Conservation (phyloP, 2,888 invertebrate species). For the Papilio protenor region DNA sequence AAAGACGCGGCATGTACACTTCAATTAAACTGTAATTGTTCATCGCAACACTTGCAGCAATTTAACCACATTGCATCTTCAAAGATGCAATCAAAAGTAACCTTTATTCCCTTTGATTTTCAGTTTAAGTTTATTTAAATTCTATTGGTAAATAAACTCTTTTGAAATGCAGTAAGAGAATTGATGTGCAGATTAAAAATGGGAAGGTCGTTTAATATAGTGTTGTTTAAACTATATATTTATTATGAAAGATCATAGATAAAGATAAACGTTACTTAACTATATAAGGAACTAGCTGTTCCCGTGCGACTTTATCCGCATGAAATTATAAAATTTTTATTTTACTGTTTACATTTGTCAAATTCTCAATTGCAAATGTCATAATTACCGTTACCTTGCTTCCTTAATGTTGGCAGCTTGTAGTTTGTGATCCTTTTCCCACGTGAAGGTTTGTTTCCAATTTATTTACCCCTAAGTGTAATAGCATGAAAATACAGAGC, state of each 20-base stretch:
- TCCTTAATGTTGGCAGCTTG: no score
- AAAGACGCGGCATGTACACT: slow-evolving; percentile 32
- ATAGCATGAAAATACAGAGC: no score
- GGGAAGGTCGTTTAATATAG: background rate
- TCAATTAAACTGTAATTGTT: slow-evolving; percentile 40
- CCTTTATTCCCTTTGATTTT: background rate
- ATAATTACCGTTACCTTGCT: no score
- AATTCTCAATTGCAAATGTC: no score
- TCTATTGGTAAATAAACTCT: background rate
- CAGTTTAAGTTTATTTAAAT: background rate
- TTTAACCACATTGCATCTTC: background rate
- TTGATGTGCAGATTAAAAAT: slow-evolving; percentile 12
- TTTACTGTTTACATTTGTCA: no score
- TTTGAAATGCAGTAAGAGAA: background rate
- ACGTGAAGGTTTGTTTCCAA: no score
- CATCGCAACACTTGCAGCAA: slow-evolving; percentile 25
- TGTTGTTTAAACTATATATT: background rate
- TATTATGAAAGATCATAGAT: background rate
- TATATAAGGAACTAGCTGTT: background rate
- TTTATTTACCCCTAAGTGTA: no score
- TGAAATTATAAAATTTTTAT: no score
- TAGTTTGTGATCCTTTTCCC: no score
- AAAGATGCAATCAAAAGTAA: background rate
- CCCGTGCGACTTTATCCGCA: no score
- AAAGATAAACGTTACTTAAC: background rate